Evolutionary conservation across 2,113 vertebrate species (phyloP), one percentile per base, ranked within the genome.

Genomic region (Calyptommatus sinebrachiatus): DNA sequence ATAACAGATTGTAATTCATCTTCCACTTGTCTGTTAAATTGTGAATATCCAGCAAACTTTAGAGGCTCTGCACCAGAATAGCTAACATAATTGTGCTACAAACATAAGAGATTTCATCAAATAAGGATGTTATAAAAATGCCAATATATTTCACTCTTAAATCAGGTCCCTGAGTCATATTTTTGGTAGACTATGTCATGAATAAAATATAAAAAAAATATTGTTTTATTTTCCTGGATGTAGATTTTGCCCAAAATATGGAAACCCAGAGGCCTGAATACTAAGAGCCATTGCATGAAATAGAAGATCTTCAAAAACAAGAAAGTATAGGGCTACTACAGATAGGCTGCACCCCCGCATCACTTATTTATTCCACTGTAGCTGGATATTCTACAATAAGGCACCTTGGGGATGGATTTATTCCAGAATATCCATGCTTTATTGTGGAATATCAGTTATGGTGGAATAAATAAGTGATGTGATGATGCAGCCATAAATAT

Each of bases 111-210:
- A 68, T 76, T 50, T 84, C 5, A 65, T 73, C 18, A 18, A 16
- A 85, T 74, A 9, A 77, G 81, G 83, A 81, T 60, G 73, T 14
- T 76, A 70, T 45, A 83, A 84, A 77, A 4, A 71, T 86, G 9
- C 0, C 24, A 78, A 62, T n/a, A 78, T 1, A 50, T 24, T 74
- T 18, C 73, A 35, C 2, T 78, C 77, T 0, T n/a, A 78, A 82
- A 74, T 1, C 24, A 22, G 29, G 28, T 57, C 46, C 65, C 62
- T 73, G 63, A 57, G 20, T 41, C 66, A 21, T 57, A 24, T 41
- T 71, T 62, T 6, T 31, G 63, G 18, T 26, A 35, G 29, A 28
- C 8, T 57, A 53, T 6, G 41, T 48, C 76, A 53, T 69, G 76
- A 77, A 68, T 57, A 77, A 67, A 53, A 57, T 53, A 26, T 50